Base-by-base conservation (phyloP, 2,113 vertebrate species). In the Elephantulus edwardii region DNA sequence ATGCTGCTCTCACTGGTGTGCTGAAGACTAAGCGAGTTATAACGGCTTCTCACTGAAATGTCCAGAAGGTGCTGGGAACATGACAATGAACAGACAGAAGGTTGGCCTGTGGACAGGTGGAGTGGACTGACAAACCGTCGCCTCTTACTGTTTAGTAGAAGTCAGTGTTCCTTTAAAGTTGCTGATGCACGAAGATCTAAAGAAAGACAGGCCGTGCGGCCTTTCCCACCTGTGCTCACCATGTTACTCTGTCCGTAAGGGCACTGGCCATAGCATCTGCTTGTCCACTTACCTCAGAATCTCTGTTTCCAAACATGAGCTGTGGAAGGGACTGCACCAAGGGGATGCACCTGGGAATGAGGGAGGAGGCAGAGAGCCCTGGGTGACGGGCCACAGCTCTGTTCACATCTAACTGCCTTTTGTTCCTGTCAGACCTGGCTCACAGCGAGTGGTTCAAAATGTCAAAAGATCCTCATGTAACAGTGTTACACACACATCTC, bases 371-470 rank as follows among this genome's bases (percentile, higher is more conserved):
- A 93, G 64, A 42, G 91, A 71, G 97, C 96, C 97, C 89, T 94
- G 96, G 96, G 96, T 62, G 83, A 16, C 0, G 2, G 54, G 35
- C 75, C 38, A 83, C n/a, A 1, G 89, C 95, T 96, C 96, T 95
- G 97, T 30, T 94, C 96, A 94, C 96, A 92, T 94, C 95, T 92
- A 94, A 92, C 78, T 87, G 35, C 93, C 38, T 95, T 97, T 98
- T 97, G 92, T 98, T 98, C 0, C 22, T 96, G 97, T 97, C 98
- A 98, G 96, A 92, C 93, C 97, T 77, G 97, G 58, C 40, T 40
- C 84, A 77, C 13, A 62, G 92, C 14, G 20, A 95, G 87, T 90
- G 96, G 95, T 94, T 95, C 91, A 96, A 96, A 89, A 96, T 94
- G 97, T 96, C 96, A 97, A 95, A 96, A 90, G 42, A 64, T 68